phyloP scores from a whole-genome alignment of 1,140 invertebrate species.

The Lethrus apterus region DNA sequence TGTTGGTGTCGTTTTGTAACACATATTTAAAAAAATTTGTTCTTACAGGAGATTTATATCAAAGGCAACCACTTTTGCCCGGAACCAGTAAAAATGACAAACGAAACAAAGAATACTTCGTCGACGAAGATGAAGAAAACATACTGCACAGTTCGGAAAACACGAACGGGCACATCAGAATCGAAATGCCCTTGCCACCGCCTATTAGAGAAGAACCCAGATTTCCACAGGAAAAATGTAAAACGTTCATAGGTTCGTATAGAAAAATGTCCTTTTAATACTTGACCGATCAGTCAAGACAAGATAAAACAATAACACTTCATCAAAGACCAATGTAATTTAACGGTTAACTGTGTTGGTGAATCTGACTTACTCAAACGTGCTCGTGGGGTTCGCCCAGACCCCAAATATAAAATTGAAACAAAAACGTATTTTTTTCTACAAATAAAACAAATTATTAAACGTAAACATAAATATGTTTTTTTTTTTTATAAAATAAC shows the following conservation, averaged over 20 bases:
- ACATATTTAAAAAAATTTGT: background rate
- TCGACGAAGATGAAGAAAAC: constrained; percentile 36
- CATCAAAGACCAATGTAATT: too few species aligned
- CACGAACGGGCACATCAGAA: constrained; percentile 40
- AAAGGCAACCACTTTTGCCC: constrained; percentile 37
- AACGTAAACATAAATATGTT: too few species aligned
- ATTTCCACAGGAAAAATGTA: constrained; percentile 64
- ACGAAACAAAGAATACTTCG: constrained; percentile 31
- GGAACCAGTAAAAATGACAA: constrained; percentile 29
- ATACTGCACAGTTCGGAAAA: constrained; percentile 24
- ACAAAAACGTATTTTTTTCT: too few species aligned
- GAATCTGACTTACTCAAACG: too few species aligned
- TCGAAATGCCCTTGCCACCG: constrained; percentile 39
- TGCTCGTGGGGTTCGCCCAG: too few species aligned
- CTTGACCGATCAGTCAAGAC: too few species aligned
- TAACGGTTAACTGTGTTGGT: too few species aligned
- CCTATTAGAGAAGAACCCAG: constrained; percentile 51
- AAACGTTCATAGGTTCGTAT: constrained; percentile 63
- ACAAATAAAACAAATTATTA: too few species aligned
- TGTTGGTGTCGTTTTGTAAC: background rate
- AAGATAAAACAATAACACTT: too few species aligned
- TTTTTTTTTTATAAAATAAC: too few species aligned
- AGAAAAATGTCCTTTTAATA: too few species aligned
- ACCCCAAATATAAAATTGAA: too few species aligned
- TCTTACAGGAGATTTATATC: constrained; percentile 37